Base-by-base conservation (phyloP, 2,888 invertebrate species). In the Pegoplata infirma region DNA sequence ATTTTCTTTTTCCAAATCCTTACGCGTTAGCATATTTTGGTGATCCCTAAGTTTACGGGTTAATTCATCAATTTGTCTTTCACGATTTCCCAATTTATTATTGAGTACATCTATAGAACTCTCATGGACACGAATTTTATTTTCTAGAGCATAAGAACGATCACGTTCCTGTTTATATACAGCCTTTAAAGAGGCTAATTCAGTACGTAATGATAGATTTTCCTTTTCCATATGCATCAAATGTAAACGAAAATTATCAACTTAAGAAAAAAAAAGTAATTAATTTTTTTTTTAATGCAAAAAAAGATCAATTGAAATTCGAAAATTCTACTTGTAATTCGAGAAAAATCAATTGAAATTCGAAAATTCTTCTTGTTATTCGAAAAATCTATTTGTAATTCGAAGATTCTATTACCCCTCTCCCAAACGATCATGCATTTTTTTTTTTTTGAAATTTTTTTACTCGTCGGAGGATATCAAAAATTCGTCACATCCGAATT, bases 171-270 rank as follows among this genome's bases (percentile, higher is more conserved):
- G 93, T 6, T 92, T 91, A 58, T 94, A 90, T 53, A 93, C 92
- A 0, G 92, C 92, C 85, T 92, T 92, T 0, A 94, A 85, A 1
- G 93, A 92, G 5, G 91, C 91, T 81, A 93, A 91, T 86, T 96
- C 95, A 19, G 93, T 92, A 82, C 92, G 92, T 0, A 93, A 90
- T 80, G 93, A 91, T 12, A 94, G 87, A 75, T 93, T 93, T 73
- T 95, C 94, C 79, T 93, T 93, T 83, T 97, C 95, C 63, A 95
- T 88, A 10, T 93, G 92, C 53, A 93, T 88, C 16, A 95, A 85
- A 79, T 92, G 91, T 72, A 92, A 92, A 40, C 96, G 90, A 46
- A 94, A 91, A 59, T 91, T 90, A 80, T 92, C 92, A 83, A 92
- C 93, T 91, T 21, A 5, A 40, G 17, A 40, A 40, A n/a, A n/a